Evolutionary conservation across 23 tunicate species (phyloP), one percentile per base, ranked within the genome.

Genomic region (Diplosoma virens): DNA sequence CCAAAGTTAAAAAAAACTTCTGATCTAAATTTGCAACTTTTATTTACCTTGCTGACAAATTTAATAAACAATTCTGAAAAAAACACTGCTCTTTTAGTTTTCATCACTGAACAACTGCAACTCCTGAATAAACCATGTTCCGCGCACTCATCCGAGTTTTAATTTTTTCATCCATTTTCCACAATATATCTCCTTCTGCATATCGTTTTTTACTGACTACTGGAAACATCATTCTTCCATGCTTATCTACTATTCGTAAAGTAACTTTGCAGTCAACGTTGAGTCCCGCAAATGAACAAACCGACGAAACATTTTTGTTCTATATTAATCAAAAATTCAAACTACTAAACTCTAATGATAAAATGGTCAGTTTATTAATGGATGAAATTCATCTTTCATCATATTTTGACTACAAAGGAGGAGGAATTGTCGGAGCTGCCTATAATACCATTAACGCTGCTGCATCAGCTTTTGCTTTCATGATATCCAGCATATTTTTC

Each of bases 181-280:
- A 55, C 63, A 55, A 20, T 20, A 55, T 55, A 55, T 55, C 63
- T 4, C 63, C 63, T 11, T 55, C 24, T 55, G 63, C 63, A 55
- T 55, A 55, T 25, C 21, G 63, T 4, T 55, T 55, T 55, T 20
- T 55, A 25, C 63, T 22, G 5, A 16, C 25, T 25, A 55, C 24
- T 11, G 24, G 63, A 11, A 55, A 55, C 63, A 4, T 20, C 4
- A 55, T 55, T 11, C 63, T 55, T 55, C 63, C 63, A 11, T 55
- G 63, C 24, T 55, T 16, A 55, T 55, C 63, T 4, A 55, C 63
- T 4, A 55, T 55, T 16, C 24, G 63, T 11, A 55, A 55, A 55
- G 24, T 55, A 20, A 55, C 24, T 55, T 55, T 55, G 14, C 50
- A 41, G 14, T 41, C 50, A 7, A 14, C 63, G 20, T 20, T 41